These are phyloP conservation scores for Coracias cyanogaster DNA, from an alignment of 2,797 vertebrate genomes.

Conservation along the genomic window DNA sequence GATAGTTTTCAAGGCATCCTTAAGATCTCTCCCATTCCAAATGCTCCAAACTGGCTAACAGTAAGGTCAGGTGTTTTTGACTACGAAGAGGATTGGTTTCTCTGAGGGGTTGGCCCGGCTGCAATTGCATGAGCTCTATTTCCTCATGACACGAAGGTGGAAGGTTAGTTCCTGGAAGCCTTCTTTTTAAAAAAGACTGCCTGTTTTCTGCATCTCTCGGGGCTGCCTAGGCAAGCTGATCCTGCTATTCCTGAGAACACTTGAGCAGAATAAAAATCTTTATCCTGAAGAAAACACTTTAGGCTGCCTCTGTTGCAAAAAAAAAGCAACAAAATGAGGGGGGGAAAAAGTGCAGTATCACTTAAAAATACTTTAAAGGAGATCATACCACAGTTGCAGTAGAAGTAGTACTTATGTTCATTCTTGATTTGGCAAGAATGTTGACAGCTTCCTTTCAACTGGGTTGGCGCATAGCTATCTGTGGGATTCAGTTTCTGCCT, in stretches of 20 bases:
- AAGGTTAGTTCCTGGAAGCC: not conserved
- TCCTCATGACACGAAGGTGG: rapidly evolving
- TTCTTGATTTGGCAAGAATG: not conserved
- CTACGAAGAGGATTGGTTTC: not conserved
- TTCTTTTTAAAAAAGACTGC: not conserved
- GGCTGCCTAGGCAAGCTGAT: not conserved
- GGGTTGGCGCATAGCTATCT: not conserved
- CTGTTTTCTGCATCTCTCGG: not conserved
- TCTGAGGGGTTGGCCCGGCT: not conserved
- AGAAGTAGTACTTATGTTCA: not conserved
- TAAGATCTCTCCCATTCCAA: not conserved
- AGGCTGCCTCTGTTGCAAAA: not conserved
- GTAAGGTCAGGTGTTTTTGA: not conserved
- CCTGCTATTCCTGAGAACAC: not conserved
- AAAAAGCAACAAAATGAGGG: not conserved
- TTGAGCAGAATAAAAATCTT: not conserved
- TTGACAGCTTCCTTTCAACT: not conserved
- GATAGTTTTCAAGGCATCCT: not conserved
- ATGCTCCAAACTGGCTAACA: not conserved
- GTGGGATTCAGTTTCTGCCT: not conserved
- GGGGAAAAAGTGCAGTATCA: not conserved
- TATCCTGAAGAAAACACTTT: not conserved
- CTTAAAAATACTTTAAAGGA: not conserved
- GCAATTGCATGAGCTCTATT: not conserved
- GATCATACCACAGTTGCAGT: not conserved